Evolutionary conservation across 2,113 vertebrate species (phyloP).

Genomic region (Chlorocebus sabaeus): DNA sequence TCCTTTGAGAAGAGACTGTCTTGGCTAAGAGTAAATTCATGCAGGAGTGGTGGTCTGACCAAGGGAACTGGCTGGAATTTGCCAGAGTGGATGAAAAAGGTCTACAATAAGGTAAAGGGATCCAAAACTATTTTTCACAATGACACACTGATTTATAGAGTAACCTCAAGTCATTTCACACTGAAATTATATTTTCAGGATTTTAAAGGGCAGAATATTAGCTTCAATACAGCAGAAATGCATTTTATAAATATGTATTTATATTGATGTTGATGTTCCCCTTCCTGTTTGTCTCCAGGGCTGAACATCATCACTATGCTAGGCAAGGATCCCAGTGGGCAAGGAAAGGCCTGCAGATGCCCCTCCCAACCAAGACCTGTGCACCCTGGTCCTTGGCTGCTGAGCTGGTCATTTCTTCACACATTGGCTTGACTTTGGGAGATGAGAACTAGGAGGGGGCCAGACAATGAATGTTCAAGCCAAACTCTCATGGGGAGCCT

Average conservation of each 20-base stretch:
- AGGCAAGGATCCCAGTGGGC: accelerated
- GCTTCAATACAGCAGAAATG: background rate
- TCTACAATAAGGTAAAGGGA: background rate
- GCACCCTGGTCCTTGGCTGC: background rate
- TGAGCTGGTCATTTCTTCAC: background rate
- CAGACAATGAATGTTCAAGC: background rate
- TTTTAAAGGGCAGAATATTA: background rate
- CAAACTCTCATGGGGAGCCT: background rate
- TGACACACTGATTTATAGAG: background rate
- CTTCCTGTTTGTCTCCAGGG: background rate
- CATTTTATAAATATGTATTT: background rate
- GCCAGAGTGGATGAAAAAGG: background rate
- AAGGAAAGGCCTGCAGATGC: background rate
- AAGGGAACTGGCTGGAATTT: background rate
- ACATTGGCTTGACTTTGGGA: conserved; percentile 21
- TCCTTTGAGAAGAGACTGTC: background rate
- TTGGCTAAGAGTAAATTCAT: background rate
- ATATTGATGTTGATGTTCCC: background rate
- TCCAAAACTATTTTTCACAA: background rate
- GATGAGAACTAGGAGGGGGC: conserved; percentile 44
- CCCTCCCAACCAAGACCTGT: accelerated
- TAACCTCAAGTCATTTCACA: background rate
- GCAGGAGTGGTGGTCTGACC: background rate
- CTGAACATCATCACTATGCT: background rate
- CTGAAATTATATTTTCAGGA: background rate